Conservation (phyloP, 1,140 invertebrate species). For the Drosophila dunni region DNA sequence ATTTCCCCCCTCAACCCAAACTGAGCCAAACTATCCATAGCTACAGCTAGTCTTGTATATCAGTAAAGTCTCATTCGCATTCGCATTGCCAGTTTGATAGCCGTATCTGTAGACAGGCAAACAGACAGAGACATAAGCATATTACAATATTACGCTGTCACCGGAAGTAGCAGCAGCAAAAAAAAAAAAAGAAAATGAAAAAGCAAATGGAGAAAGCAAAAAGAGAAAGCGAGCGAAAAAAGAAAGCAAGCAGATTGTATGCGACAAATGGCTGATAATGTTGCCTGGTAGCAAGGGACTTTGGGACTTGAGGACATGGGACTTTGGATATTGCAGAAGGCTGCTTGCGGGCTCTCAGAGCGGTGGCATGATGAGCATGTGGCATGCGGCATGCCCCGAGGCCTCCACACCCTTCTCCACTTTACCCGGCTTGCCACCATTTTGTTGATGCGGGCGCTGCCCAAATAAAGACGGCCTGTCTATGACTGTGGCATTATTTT, state of each 20-base stretch:
- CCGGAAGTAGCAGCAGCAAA: slow-evolving; percentile 68
- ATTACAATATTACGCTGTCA: slow-evolving; percentile 83
- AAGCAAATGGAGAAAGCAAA: background rate
- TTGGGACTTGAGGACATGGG: slow-evolving; percentile 20
- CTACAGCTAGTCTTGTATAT: slow-evolving; percentile 15
- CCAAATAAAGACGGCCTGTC: slow-evolving; percentile 70
- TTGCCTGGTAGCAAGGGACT: slow-evolving; percentile 39
- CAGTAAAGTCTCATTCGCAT: slow-evolving; percentile 45
- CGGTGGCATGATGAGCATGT: slow-evolving; percentile 28
- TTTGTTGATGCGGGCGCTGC: slow-evolving; percentile 48
- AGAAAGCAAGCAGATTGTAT: slow-evolving; percentile 76
- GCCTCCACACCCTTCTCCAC: background rate
- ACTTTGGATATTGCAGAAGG: slow-evolving; percentile 18
- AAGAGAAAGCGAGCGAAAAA: slow-evolving; percentile 16
- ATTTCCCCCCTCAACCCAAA: background rate
- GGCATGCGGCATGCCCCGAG: slow-evolving; percentile 31
- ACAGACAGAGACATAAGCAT: slow-evolving; percentile 78
- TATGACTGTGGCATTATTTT: slow-evolving; percentile 78
- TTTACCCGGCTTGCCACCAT: slow-evolving; percentile 2
- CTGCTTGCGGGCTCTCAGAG: background rate
- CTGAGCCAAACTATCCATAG: slow-evolving; percentile 8
- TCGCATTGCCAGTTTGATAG: slow-evolving; percentile 37
- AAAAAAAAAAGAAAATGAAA: slow-evolving; percentile 38
- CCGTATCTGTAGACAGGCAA: slow-evolving; percentile 57
- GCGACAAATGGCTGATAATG: slow-evolving; percentile 82